Evolutionary conservation across 2,888 invertebrate genomes (phyloP).

Genomic region (Aspidiotus rigidus): DNA sequence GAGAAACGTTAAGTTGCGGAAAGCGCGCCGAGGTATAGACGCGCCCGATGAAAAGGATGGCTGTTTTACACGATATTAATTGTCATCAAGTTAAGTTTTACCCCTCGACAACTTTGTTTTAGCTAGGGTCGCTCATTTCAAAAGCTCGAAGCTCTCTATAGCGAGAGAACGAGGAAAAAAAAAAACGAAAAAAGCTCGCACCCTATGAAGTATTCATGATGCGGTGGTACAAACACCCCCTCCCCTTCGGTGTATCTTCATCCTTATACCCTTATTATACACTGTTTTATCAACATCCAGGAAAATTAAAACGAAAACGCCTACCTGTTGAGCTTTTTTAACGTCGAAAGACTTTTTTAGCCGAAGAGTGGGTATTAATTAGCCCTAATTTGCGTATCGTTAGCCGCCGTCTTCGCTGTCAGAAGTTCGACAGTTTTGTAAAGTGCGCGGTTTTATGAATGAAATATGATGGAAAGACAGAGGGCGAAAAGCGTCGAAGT

Average conservation of each 20-base stretch:
- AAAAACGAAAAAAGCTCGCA: not conserved
- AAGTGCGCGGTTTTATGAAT: no score
- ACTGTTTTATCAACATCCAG: constrained; percentile 10
- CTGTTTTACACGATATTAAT: constrained; percentile 29
- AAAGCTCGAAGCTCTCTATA: not conserved
- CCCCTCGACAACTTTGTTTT: constrained; percentile 32
- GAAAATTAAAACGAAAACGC: constrained; percentile 27
- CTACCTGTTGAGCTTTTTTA: constrained; percentile 25
- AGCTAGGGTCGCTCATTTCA: constrained; percentile 9
- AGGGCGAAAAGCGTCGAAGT: no score
- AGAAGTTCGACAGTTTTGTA: no score
- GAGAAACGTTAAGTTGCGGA: not conserved
- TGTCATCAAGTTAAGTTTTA: constrained; percentile 31
- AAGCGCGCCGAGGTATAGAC: not conserved
- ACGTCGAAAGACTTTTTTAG: not conserved
- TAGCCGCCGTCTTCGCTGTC: no score
- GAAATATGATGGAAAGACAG: no score
- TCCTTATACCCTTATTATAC: not conserved
- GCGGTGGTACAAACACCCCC: not conserved
- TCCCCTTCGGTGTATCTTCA: not conserved
- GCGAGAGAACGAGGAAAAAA: no score
- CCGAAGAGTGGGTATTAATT: not conserved
- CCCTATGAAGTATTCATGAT: not conserved
- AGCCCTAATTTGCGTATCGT: no score
- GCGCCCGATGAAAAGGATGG: not conserved